Evolutionary conservation across 2,797 vertebrate genomes (phyloP), one percentile per base, ranked within the genome.

Genomic region (Muscicapa comitata): DNA sequence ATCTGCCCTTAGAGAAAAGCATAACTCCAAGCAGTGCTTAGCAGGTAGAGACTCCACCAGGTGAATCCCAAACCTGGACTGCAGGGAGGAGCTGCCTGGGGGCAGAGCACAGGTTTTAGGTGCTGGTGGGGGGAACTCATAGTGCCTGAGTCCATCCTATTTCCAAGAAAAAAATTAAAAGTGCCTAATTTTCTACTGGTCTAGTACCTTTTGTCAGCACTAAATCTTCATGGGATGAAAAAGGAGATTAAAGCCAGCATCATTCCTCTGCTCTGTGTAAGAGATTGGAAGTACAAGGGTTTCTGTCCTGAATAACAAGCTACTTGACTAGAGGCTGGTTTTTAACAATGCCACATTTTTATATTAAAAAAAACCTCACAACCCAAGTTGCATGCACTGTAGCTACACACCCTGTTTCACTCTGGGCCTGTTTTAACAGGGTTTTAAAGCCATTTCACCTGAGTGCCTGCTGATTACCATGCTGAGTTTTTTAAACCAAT

Each of bases 381-480:
- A 9, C 26, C 65, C 37, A 43, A 93, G 80, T 79, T 88, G 47
- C 29, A 29, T n/a, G 43, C 54, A 42, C 91, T 86, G 77, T 68
- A 88, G 71, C 75, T 93, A 38, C 83, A 92, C 45, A 78, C 82
- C 35, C 86, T 71, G 63, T 50, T 83, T 82, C 76, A 71, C 54
- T 88, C 50, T 40, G 70, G 37, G 8, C 78, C 90, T 93, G 28
- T 62, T 93, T 94, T 88, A 95, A 59, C 59, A 85, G 70, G 58
- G 73, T 75, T 96, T 94, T 94, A 94, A 95, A 96, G 85, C 88
- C 70, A 94, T 94, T 97, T 94, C 89, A 97, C 97, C 97, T 97
- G 96, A 94, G 92, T 86, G 85, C 87, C 91, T 93, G 94, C 78
- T 93, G 96, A 96, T 94, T 89, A 75, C 75, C 95, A 92, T 90